Percentiles rank a stretch among this genome's conserved stretches.
Conservation (phyloP, 2,797 vertebrate genomes). For the Buphagus erythrorhynchus region DNA sequence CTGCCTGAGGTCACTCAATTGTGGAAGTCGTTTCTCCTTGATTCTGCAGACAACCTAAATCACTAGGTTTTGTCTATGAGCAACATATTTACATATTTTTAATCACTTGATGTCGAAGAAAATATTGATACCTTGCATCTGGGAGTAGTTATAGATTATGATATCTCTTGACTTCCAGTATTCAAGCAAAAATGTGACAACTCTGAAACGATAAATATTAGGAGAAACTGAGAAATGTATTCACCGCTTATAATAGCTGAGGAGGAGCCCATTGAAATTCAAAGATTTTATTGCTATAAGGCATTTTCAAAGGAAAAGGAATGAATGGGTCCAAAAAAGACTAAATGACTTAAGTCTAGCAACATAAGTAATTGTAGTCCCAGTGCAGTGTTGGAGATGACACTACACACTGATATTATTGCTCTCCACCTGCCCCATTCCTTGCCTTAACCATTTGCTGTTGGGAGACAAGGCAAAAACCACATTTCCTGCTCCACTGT, state of each 20-base stretch:
- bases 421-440: not conserved
- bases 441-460: not conserved
- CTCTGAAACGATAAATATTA: not conserved
- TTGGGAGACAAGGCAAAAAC: not conserved
- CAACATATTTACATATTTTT: not conserved
- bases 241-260: not conserved
- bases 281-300: not conserved
- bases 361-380: not conserved
- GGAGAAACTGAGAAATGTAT: not conserved
- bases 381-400: not conserved
- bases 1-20: not conserved
- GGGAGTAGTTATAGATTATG: not conserved
- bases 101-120: not conserved
- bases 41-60: not conserved
- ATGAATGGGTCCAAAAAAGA: not conserved
- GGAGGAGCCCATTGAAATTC: not conserved
- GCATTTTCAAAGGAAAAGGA: not conserved
- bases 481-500: not conserved
- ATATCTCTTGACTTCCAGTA: not conserved
- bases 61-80: not conserved
- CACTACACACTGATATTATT: accelerated
- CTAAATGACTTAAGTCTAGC: not conserved
- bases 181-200: not conserved
- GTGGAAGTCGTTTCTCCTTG: not conserved
- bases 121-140: not conserved